Evolutionary conservation across 2,797 vertebrate genomes (phyloP).

Genomic region (Poliocrania exsul): DNA sequence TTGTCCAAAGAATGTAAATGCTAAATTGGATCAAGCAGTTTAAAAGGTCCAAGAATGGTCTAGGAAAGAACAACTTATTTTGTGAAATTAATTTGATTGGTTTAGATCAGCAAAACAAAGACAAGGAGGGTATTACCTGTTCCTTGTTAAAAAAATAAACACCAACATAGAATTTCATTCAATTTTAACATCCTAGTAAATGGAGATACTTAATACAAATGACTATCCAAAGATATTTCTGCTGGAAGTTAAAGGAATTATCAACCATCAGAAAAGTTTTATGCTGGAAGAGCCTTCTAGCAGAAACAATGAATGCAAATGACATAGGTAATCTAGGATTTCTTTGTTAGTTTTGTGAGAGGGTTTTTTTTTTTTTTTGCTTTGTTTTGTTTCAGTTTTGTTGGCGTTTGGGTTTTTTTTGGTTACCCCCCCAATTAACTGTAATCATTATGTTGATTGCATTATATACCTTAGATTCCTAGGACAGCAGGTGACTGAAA

Average conservation of each 20-base stretch:
- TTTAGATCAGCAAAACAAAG: not conserved
- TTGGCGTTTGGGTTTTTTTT: not conserved
- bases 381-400: too few species aligned
- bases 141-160: not conserved
- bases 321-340: not conserved
- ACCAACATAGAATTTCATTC: not conserved
- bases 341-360: not conserved
- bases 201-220: not conserved
- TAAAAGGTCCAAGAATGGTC: not conserved
- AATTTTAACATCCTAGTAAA: not conserved
- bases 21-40: not conserved
- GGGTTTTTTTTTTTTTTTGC: accelerated
- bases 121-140: not conserved
- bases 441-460: not conserved
- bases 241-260: not conserved
- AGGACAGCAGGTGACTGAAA: not conserved
- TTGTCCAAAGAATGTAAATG: not conserved
- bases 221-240: not conserved
- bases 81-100: not conserved
- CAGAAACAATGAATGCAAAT: not conserved
- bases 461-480: not conserved
- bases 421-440: not conserved
- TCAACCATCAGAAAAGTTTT: not conserved
- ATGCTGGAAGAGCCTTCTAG: not conserved
- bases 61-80: not conserved